phyloP scores from a whole-genome alignment of 2,113 vertebrate species.

The Notothenia rossii region DNA sequence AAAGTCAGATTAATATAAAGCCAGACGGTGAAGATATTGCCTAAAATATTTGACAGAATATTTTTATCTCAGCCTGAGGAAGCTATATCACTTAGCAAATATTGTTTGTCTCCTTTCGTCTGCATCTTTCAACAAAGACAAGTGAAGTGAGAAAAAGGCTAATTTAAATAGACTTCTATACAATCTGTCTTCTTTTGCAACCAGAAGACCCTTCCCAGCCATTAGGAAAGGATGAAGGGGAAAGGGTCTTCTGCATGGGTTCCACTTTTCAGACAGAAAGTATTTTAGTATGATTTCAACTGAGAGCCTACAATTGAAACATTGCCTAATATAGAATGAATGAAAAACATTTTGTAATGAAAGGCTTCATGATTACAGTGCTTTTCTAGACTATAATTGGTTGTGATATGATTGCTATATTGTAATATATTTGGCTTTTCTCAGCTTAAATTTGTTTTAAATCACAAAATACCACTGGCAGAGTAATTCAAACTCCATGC shows the following conservation, averaged over 20 bases:
- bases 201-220: too few species aligned
- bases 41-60: slow-evolving; percentile 31
- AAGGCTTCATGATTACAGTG: not conserved
- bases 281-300: not conserved
- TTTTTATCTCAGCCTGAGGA: slow-evolving; percentile 31
- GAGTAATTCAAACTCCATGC: not conserved
- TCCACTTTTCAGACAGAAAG: too few species aligned
- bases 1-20: slow-evolving; percentile 68
- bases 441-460: not conserved
- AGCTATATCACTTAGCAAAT: slow-evolving; percentile 12
- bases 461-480: not conserved
- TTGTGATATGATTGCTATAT: not conserved
- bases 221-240: too few species aligned
- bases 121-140: slow-evolving; percentile 1
- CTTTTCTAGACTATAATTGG: too few species aligned
- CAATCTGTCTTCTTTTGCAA: too few species aligned
- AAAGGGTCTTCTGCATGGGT: too few species aligned
- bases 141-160: too few species aligned
- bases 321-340: not conserved
- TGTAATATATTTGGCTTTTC: slow-evolving; percentile 1
- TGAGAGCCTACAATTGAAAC: not conserved
- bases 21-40: slow-evolving; percentile 68
- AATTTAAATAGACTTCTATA: too few species aligned
- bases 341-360: not conserved
- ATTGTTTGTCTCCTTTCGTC: not conserved